phyloP scores from a whole-genome alignment of 2,113 vertebrate species.

The Chloropsis cyanopogon region DNA sequence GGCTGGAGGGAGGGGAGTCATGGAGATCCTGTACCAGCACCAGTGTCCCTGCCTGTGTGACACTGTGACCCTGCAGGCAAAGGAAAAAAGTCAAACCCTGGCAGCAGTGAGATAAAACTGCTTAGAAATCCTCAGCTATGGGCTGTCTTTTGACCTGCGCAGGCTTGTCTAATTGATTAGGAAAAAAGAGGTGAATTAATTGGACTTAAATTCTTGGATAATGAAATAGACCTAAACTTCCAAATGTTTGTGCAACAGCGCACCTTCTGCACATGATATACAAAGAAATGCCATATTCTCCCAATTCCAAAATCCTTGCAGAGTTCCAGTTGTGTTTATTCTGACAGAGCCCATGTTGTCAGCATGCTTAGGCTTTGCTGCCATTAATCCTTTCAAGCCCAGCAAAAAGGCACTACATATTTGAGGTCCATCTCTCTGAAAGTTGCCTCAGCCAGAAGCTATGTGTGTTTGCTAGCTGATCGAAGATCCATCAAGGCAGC shows the following conservation, averaged over 20 bases:
- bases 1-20: background rate
- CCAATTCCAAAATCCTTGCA: background rate
- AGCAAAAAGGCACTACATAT: background rate
- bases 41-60: background rate
- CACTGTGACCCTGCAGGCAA: background rate
- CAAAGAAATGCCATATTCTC: background rate
- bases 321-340: background rate
- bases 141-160: background rate
- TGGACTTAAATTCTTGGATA: background rate
- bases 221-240: background rate
- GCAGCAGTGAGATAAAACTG: background rate
- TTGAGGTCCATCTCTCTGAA: background rate
- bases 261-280: background rate
- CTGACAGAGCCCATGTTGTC: background rate
- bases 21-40: background rate
- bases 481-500: background rate
- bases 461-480: background rate
- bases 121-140: background rate
- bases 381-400: background rate
- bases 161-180: background rate
- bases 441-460: background rate
- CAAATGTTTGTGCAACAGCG: background rate
- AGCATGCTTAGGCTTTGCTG: background rate
- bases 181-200: background rate
- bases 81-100: background rate